Evolutionary conservation across 2,113 vertebrate genomes (phyloP).

Genomic region (Hyperoodon ampullatus): DNA sequence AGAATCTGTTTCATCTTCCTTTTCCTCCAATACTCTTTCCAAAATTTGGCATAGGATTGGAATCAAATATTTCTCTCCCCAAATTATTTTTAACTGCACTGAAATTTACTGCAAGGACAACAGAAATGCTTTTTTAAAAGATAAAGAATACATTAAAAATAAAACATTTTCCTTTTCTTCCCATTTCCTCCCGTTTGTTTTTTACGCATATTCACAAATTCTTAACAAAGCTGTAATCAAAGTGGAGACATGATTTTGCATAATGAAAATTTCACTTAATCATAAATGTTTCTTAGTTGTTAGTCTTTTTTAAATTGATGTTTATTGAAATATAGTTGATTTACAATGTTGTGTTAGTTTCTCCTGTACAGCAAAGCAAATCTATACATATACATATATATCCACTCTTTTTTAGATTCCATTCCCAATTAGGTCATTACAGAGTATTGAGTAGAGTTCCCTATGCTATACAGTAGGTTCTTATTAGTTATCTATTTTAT

Average conservation of each 20-base stretch:
- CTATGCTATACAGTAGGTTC: no score
- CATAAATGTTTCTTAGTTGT: background rate
- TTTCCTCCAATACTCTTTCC: background rate
- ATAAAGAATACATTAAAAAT: background rate
- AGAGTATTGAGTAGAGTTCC: no score
- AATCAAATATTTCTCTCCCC: conserved; percentile 23
- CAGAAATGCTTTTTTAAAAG: background rate
- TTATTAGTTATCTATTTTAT: no score
- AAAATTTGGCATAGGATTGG: background rate
- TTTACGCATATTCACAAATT: background rate
- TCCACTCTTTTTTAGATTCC: no score
- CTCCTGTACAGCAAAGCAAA: no score
- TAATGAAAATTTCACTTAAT: background rate
- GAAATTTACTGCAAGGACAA: conserved; percentile 22
- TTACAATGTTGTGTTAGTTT: no score
- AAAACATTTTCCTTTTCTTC: background rate
- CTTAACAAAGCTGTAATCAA: background rate
- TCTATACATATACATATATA: no score
- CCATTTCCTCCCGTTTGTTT: background rate
- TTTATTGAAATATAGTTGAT: no score
- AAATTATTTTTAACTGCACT: background rate
- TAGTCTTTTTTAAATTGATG: background rate
- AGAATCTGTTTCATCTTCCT: background rate
- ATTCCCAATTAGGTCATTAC: no score
- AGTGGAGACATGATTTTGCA: background rate